A percentile compares a stretch with the other conserved stretches of the same genome.
phyloP scores from a whole-genome alignment of 2,113 vertebrate species.

The Tapirus terrestris region DNA sequence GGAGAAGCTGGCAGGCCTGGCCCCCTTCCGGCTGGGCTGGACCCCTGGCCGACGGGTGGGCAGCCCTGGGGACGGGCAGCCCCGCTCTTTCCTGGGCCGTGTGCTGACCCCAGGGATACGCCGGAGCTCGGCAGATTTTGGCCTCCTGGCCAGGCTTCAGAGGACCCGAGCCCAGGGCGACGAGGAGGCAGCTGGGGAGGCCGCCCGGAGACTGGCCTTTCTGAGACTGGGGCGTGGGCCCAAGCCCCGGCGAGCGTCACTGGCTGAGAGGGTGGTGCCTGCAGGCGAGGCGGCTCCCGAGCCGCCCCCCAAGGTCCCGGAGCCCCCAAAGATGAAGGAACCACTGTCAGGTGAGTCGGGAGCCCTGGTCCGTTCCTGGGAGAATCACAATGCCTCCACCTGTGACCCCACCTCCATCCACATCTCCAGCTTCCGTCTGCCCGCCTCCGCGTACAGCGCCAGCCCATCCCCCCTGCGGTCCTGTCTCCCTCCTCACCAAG shows the following conservation, averaged over 20 bases:
- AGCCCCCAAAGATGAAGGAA: constrained; percentile 87
- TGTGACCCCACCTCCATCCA: neutral
- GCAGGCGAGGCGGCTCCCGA: constrained; percentile 67
- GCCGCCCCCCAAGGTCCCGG: constrained; percentile 74
- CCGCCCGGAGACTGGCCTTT: constrained; percentile 87
- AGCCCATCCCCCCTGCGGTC: rapidly evolving
- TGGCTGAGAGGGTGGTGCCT: constrained; percentile 82
- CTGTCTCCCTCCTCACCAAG: rapidly evolving
- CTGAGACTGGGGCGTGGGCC: constrained; percentile 90
- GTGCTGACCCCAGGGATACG: constrained; percentile 78
- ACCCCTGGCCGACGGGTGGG: constrained; percentile 77
- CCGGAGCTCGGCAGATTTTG: constrained; percentile 90
- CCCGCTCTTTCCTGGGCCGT: constrained; percentile 83
- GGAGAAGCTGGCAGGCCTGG: constrained; percentile 90
- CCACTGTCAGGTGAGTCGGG: constrained; percentile 90
- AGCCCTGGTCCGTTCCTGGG: neutral
- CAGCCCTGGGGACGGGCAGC: constrained; percentile 82
- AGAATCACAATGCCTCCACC: neutral
- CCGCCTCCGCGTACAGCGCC: neutral
- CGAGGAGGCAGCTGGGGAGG: constrained; percentile 77
- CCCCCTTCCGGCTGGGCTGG: constrained; percentile 91
- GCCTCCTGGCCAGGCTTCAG: constrained; percentile 87
- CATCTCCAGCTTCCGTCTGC: neutral
- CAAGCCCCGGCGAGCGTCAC: constrained; percentile 86
- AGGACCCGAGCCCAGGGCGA: constrained; percentile 77